Conservation (phyloP, 1,140 invertebrate species). For the Ips nitidus region DNA sequence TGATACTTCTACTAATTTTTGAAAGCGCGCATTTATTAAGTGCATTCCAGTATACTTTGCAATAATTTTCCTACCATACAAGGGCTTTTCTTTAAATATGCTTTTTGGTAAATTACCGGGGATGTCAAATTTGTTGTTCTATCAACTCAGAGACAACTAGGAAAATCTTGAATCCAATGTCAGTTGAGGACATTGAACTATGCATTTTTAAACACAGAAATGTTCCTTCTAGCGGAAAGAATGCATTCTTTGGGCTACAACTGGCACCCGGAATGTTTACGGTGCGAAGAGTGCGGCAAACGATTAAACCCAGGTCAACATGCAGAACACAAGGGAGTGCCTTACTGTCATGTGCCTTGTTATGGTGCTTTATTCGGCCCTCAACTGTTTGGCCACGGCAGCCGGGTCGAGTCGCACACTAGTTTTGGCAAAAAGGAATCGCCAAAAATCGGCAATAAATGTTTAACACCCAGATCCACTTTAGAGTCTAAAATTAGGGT, state of each 20-base stretch:
- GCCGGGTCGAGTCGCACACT: constrained; percentile 81
- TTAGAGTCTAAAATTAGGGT: constrained; percentile 78
- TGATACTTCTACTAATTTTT: no score
- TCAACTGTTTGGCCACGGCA: constrained; percentile 83
- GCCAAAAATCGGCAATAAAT: constrained; percentile 50
- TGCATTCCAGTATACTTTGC: no score
- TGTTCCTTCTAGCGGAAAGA: constrained; percentile 74
- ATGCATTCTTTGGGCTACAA: constrained; percentile 90
- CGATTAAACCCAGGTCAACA: constrained; percentile 86
- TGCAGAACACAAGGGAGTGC: constrained; percentile 89
- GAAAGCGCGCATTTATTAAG: no score
- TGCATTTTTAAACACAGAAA: not conserved
- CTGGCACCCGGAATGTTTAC: constrained; percentile 89
- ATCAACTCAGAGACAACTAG: no score
- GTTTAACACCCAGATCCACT: constrained; percentile 62
- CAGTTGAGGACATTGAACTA: no score
- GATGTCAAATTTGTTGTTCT: no score
- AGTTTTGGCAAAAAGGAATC: constrained; percentile 71
- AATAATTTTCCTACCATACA: no score
- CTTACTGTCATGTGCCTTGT: constrained; percentile 89
- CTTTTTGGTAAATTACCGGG: no score
- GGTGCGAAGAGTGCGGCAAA: constrained; percentile 89
- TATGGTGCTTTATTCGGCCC: constrained; percentile 88
- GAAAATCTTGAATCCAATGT: no score
- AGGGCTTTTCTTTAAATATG: no score